These are phyloP conservation scores for Umimayanthus chanpuru DNA, from an alignment of 92 coral and sea anemone genomes.

Conservation along the genomic window DNA sequence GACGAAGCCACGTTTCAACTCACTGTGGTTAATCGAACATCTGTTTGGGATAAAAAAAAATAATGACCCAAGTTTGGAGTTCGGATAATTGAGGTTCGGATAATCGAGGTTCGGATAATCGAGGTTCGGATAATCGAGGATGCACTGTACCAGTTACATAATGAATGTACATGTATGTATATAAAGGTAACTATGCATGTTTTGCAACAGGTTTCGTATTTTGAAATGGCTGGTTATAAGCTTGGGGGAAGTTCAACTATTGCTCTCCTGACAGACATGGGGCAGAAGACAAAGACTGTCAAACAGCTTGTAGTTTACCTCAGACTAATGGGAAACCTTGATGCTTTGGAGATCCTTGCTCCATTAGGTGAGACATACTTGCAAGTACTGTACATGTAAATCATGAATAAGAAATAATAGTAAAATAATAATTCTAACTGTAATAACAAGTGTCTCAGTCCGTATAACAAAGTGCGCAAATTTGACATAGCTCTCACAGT, in stretches of 20 bases:
- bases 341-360: slow-evolving; percentile 67
- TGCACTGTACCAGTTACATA: background rate
- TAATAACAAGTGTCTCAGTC: too few relatives aligned
- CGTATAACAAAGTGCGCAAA: too few relatives aligned
- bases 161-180: background rate
- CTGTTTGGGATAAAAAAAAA: too few relatives aligned
- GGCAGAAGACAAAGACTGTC: slow-evolving; percentile 83
- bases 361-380: slow-evolving; percentile 14
- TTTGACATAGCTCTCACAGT: too few relatives aligned
- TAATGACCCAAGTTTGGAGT: too few relatives aligned
- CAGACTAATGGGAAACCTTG: slow-evolving; percentile 64
- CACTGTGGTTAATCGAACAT: too few relatives aligned
- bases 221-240: slow-evolving; percentile 56
- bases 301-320: slow-evolving; percentile 74
- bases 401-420: too few relatives aligned
- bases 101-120: too few relatives aligned
- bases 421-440: background rate
- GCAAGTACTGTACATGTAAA: background rate
- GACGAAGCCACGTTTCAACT: too few relatives aligned
- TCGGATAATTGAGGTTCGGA: too few relatives aligned
- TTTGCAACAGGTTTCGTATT: slow-evolving; percentile 61
- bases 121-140: too few relatives aligned
- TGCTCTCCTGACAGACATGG: slow-evolving; percentile 73
- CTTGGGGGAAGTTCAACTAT: slow-evolving; percentile 68
- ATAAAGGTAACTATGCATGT: too few relatives aligned